phyloP scores from a whole-genome alignment of 1,140 invertebrate species.

The Venustaconcha ellipsiformis region DNA sequence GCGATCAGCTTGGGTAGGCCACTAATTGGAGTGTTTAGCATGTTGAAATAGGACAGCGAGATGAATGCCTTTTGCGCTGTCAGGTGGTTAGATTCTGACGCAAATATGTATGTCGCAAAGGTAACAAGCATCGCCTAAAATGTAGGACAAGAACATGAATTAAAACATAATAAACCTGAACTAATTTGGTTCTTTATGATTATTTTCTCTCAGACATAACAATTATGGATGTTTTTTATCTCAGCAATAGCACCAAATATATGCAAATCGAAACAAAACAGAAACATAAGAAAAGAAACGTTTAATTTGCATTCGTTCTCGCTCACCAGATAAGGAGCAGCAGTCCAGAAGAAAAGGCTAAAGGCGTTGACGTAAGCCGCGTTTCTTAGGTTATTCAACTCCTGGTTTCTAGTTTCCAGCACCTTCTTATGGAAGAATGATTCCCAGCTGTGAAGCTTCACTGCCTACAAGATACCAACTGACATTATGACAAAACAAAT shows the following conservation, averaged over 20 bases:
- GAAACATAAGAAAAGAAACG: no score
- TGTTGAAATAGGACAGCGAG: slow-evolving; percentile 97
- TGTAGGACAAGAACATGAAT: background rate
- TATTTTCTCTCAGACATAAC: background rate
- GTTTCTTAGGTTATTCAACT: slow-evolving; percentile 69
- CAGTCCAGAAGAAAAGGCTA: slow-evolving; percentile 94
- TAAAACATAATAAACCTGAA: background rate
- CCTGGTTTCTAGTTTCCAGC: slow-evolving; percentile 63
- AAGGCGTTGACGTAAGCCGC: slow-evolving; percentile 72
- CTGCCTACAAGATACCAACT: slow-evolving; percentile 41
- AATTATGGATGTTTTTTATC: background rate
- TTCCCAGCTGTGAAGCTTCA: slow-evolving; percentile 68
- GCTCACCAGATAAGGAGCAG: slow-evolving; percentile 86
- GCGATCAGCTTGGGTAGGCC: slow-evolving; percentile 74
- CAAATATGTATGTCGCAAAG: slow-evolving; percentile 74
- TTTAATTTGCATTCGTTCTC: background rate
- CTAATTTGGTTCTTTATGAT: background rate
- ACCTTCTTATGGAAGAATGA: slow-evolving; percentile 70
- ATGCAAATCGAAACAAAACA: no score
- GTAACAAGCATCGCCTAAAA: slow-evolving; percentile 84
- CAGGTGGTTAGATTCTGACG: slow-evolving; percentile 76
- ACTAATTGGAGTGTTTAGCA: slow-evolving; percentile 89
- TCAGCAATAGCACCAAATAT: no score
- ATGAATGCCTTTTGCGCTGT: slow-evolving; percentile 94
- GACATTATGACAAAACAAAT: no score